These are phyloP conservation scores for Drosophila dunni DNA, from an alignment of 1,140 invertebrate genomes.

Conservation along the genomic window DNA sequence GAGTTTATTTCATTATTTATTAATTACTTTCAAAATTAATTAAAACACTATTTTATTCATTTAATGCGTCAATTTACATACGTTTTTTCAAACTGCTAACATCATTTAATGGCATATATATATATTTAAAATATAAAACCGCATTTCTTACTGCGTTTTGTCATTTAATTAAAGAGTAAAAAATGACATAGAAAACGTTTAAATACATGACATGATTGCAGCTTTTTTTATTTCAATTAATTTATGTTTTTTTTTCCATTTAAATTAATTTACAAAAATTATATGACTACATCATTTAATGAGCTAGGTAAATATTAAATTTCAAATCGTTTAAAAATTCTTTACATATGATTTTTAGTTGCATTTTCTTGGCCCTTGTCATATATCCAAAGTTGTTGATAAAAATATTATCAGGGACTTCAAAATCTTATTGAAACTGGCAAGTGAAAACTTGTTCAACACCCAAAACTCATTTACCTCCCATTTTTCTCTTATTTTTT, in stretches of 20 bases:
- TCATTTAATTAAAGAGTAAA: background rate
- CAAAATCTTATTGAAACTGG: conserved; percentile 9
- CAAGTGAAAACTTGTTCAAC: conserved; percentile 4
- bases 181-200: background rate
- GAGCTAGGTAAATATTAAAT: no score
- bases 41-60: background rate
- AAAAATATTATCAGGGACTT: background rate
- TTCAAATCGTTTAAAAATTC: no score
- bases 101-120: background rate
- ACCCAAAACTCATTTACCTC: conserved; percentile 20
- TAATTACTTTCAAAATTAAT: conserved; percentile 19
- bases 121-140: background rate
- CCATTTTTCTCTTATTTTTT: conserved; percentile 8
- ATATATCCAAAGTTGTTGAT: conserved; percentile 1
- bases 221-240: conserved; percentile 1
- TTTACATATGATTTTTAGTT: background rate
- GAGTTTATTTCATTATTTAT: background rate
- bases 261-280: background rate
- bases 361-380: background rate
- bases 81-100: background rate
- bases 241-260: background rate
- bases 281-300: no score
- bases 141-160: background rate
- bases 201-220: background rate
- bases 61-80: background rate